Conservation (phyloP, 1,140 invertebrate genomes). For the Drosophila seguyi region DNA sequence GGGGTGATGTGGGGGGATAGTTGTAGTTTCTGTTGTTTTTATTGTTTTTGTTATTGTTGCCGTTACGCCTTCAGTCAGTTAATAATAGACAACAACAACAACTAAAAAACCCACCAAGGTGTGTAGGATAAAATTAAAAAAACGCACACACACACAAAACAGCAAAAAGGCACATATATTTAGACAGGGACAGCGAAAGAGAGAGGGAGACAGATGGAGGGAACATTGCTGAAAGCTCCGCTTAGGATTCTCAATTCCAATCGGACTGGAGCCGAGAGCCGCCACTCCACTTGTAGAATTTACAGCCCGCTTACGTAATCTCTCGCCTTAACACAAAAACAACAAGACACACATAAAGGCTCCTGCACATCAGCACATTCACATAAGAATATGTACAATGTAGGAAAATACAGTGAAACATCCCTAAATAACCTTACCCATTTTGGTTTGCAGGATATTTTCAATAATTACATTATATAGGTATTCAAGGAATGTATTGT, state of each 20-base stretch:
- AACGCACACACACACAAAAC: constrained; percentile 19
- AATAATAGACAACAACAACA: constrained; percentile 63
- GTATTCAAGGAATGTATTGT: background rate
- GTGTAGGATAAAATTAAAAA: constrained; percentile 67
- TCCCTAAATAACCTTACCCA: background rate
- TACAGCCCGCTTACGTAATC: constrained; percentile 79
- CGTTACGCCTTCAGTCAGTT: constrained; percentile 66
- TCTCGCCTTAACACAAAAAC: constrained; percentile 21
- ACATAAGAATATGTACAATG: background rate
- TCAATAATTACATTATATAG: background rate
- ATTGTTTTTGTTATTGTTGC: constrained; percentile 46
- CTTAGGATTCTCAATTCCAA: constrained; percentile 67
- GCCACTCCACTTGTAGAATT: constrained; percentile 71
- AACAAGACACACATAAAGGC: constrained; percentile 53
- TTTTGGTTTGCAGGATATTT: background rate
- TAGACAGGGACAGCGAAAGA: constrained; percentile 8
- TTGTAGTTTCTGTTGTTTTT: constrained; percentile 33
- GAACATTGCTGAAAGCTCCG: constrained; percentile 46
- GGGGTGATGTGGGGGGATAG: constrained; percentile 17
- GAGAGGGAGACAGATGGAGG: constrained; percentile 31
- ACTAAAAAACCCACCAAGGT: constrained; percentile 42
- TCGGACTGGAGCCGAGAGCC: constrained; percentile 49
- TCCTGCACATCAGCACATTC: constrained; percentile 53
- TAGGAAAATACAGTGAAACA: constrained; percentile 3
- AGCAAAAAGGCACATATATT: constrained; percentile 32